Percentiles rank a stretch among this genome's conserved stretches.
Conservation (phyloP, 2,888 invertebrate genomes). For the Lymantria dispar region DNA sequence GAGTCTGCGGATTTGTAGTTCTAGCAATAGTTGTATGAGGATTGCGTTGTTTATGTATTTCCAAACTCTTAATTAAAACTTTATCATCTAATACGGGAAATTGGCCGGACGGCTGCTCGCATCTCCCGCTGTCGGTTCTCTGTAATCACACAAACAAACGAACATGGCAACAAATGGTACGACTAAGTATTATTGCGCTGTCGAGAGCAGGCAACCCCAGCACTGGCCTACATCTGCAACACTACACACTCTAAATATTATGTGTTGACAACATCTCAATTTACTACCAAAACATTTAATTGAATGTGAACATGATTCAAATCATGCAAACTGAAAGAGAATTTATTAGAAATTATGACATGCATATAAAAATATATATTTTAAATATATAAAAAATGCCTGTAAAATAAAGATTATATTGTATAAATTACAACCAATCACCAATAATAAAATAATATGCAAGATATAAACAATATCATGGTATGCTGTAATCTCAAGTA, state of each 20-base stretch:
- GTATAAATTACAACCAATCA: slow-evolving; percentile 37
- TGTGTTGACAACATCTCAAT: slow-evolving; percentile 36
- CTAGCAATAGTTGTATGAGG: slow-evolving; percentile 25
- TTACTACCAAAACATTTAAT: slow-evolving; percentile 26
- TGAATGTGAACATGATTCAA: slow-evolving; percentile 1
- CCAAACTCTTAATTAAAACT: slow-evolving; percentile 35
- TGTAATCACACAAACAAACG: slow-evolving; percentile 77
- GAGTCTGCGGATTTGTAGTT: slow-evolving; percentile 20
- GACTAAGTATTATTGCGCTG: slow-evolving; percentile 37
- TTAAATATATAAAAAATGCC: slow-evolving; percentile 33
- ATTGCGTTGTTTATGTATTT: slow-evolving; percentile 45
- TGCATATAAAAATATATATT: slow-evolving; percentile 34
- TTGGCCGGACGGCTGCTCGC: slow-evolving; percentile 49
- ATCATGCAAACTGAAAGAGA: slow-evolving; percentile 61
- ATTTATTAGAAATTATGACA: slow-evolving; percentile 38
- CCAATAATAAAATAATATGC: slow-evolving; percentile 26
- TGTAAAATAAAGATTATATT: slow-evolving; percentile 50
- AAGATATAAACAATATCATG: slow-evolving; percentile 29
- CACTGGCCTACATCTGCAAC: slow-evolving; percentile 76
- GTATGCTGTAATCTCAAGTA: neutral
- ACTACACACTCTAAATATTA: slow-evolving; percentile 71
- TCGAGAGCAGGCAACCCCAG: slow-evolving; percentile 62
- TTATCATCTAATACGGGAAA: slow-evolving; percentile 61
- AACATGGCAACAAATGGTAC: slow-evolving; percentile 72
- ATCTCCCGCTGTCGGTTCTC: slow-evolving; percentile 50